phyloP scores from a whole-genome alignment of 2,113 vertebrate genomes.

The Zeus faber region DNA sequence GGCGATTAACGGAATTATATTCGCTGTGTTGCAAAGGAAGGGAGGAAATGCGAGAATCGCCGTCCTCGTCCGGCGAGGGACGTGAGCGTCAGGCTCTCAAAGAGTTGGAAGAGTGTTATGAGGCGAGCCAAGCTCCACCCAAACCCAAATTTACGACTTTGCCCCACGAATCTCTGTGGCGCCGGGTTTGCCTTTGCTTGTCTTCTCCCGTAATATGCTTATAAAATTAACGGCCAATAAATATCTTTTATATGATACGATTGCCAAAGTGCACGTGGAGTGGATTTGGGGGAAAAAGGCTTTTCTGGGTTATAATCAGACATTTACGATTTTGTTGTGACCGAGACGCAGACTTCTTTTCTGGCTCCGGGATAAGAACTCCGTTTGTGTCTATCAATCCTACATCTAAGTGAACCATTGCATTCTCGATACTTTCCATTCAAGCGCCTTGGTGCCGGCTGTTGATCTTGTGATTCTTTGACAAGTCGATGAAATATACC shows the following conservation, averaged over 20 bases:
- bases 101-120: conserved; percentile 59
- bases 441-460: too few relatives aligned
- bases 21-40: not conserved
- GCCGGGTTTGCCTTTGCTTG: conserved; percentile 56
- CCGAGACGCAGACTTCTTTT: not conserved
- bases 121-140: conserved; percentile 58
- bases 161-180: conserved; percentile 44
- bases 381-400: too few relatives aligned
- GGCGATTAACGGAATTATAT: too few relatives aligned
- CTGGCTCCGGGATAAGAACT: too few relatives aligned
- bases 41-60: conserved; percentile 17
- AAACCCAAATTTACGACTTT: conserved; percentile 61
- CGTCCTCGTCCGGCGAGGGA: conserved; percentile 32
- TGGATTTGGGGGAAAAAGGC: not conserved
- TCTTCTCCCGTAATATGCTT: conserved; percentile 39
- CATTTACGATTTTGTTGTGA: too few relatives aligned
- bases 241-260: conserved; percentile 15
- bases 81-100: conserved; percentile 51
- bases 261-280: conserved; percentile 2
- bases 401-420: too few relatives aligned
- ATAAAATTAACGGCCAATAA: conserved; percentile 26
- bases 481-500: too few relatives aligned
- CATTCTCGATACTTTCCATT: too few relatives aligned
- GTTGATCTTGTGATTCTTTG: too few relatives aligned
- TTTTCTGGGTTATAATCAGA: not conserved